Evolutionary conservation across 1,140 invertebrate species (phyloP), one percentile per base, ranked within the genome.

Genomic region (Cotesia typhae): DNA sequence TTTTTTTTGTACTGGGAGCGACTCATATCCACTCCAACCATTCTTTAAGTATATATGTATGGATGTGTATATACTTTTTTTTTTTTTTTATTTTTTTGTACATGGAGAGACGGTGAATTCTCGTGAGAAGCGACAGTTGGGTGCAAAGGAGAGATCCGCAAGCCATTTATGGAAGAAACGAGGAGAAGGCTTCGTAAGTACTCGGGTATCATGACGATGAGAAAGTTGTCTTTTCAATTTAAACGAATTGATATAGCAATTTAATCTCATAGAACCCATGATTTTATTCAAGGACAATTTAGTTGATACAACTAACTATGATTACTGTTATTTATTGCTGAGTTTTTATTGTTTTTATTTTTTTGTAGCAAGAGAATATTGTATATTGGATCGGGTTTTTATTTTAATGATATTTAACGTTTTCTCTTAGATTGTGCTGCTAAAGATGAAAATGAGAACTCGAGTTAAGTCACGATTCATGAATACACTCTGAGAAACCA

Each of bases 121-220:
- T 14, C 66, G 14, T 36, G 66, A 67, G 66, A 67, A 65, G 63
- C 57, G 20, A 9, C 20, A 28, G 20, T 28, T 68, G 14, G 4
- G 57, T 6, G 65, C 60, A 60, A 63, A 74, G 68, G 66, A 68
- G 71, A 73, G 71, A 73, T 72, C 64, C 73, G 72, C 78, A 77
- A 69, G 76, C 78, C 78, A 80, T 77, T 78, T 80, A 83, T 77
- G 79, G 81, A 83, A 85, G 84, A 84, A 84, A 84, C 83, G 81
- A 85, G 83, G 84, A 85, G 85, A 86, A 84, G 80, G 78, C 79
- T 81, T 77, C 64, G 72, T 66, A 70, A 36, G 14, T 72, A 84
- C 67, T 81, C 78, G 75, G 82, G 70, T 63, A 73, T 7, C 79
- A 85, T 77, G 61, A 81, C 41, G 51, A 47, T 4, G 68, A 78